Percentiles rank a stretch among this genome's conserved stretches.
Conservation (phyloP, 2,113 vertebrate species). For the Lasiurus cinereus region DNA sequence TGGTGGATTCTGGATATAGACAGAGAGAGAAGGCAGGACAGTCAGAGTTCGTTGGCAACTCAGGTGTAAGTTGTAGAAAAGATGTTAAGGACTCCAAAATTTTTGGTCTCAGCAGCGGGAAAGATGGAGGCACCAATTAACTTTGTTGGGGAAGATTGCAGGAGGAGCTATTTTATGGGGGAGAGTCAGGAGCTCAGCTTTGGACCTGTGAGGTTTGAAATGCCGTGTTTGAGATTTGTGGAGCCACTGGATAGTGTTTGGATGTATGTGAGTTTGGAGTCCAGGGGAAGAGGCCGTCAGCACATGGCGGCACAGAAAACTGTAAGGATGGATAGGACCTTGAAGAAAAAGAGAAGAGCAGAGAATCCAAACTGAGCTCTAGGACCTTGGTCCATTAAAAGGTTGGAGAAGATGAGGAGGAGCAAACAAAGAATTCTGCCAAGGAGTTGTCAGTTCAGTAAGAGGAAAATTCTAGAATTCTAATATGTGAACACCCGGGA, state of each 20-base stretch:
- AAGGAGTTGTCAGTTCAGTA: neutral
- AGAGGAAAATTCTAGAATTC: constrained; percentile 6
- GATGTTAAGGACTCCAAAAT: too few relatives aligned
- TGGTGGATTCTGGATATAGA: neutral
- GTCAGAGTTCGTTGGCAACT: neutral
- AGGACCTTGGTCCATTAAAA: neutral
- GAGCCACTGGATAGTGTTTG: neutral
- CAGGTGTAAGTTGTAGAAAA: neutral
- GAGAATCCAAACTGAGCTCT: neutral
- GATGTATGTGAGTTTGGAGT: neutral
- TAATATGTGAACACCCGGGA: neutral
- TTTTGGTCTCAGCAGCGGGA: neutral
- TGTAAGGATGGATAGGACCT: neutral
- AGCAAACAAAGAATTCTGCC: neutral
- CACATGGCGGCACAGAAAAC: neutral
- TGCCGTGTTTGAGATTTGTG: neutral
- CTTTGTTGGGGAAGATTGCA: neutral
- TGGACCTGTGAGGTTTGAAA: neutral
- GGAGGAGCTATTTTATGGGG: neutral
- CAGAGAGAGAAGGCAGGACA: neutral
- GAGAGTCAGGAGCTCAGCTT: neutral
- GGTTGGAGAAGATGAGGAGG: neutral
- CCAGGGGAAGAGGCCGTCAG: neutral
- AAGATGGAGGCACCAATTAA: neutral
- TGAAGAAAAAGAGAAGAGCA: neutral